phyloP scores from a whole-genome alignment of 2,797 vertebrate genomes.

The Arrhamphus sclerolepis region DNA sequence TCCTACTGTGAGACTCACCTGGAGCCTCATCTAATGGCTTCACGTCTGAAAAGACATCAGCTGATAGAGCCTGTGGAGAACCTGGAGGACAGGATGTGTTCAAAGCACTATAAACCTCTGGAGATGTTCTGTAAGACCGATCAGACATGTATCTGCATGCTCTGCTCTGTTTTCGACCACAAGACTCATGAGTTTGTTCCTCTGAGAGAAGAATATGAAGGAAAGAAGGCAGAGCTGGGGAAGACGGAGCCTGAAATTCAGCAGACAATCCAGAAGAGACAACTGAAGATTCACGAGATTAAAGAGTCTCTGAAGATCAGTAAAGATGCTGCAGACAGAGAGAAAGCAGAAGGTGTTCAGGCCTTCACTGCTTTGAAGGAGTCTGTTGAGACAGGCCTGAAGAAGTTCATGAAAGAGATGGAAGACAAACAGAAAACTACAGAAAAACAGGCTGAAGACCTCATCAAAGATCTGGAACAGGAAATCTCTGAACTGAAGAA shows the following conservation, averaged over 20 bases:
- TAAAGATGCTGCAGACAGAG: background rate
- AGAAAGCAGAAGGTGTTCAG: background rate
- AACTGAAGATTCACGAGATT: background rate
- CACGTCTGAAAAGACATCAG: conserved; percentile 3
- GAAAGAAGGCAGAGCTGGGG: conserved; percentile 12
- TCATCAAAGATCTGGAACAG: conserved; percentile 1
- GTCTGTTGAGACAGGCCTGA: too few species aligned
- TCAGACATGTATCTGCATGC: too few species aligned
- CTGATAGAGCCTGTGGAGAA: conserved; percentile 5
- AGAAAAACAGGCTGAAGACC: background rate
- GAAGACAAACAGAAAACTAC: background rate
- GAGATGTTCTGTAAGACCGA: conserved; percentile 1
- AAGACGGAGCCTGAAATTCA: conserved; percentile 5
- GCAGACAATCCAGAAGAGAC: background rate
- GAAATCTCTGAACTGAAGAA: background rate
- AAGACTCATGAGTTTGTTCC: background rate
- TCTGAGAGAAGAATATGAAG: conserved; percentile 10
- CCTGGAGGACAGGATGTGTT: conserved; percentile 8
- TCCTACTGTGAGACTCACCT: conserved; percentile 13
- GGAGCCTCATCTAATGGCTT: background rate
- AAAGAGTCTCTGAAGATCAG: background rate
- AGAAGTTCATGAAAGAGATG: too few species aligned
- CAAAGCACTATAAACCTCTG: background rate
- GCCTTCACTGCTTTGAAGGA: conserved; percentile 7
- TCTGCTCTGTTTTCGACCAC: too few species aligned